Conservation (phyloP, 2,113 vertebrate species). For the Aphyosemion australe region DNA sequence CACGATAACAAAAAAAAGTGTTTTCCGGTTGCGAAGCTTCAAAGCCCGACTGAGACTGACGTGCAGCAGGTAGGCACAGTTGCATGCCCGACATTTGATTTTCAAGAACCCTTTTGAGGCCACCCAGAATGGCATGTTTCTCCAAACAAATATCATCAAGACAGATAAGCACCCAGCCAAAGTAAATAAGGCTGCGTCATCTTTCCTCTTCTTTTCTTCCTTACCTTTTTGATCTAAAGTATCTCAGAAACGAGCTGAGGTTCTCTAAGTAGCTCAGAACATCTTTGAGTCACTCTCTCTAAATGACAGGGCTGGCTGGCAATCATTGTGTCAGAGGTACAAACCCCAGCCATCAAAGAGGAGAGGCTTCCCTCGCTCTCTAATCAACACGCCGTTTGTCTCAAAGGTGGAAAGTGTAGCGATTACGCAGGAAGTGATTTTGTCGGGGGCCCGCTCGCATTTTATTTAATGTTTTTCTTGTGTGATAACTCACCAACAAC, state of each 20-base stretch:
- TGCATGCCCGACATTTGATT: conserved; percentile 50
- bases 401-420: conserved; percentile 1
- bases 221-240: conserved; percentile 6
- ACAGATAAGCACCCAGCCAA: conserved; percentile 73
- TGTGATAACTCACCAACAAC: too few species aligned
- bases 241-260: neutral
- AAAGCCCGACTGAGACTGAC: conserved; percentile 41
- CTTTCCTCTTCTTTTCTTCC: conserved; percentile 18
- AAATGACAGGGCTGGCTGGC: neutral
- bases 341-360: neutral
- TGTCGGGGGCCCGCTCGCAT: neutral
- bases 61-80: conserved; percentile 45
- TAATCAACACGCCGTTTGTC: neutral
- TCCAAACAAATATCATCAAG: conserved; percentile 56
- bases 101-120: conserved; percentile 44
- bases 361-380: neutral
- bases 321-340: conserved; percentile 1
- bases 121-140: conserved; percentile 62
- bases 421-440: neutral
- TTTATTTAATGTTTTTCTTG: neutral
- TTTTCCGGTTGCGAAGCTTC: conserved; percentile 32
- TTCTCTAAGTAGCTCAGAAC: neutral
- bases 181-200: conserved; percentile 51
- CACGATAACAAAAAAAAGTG: conserved; percentile 42
- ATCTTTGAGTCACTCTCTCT: neutral